Evolutionary conservation across 1,140 invertebrate species (phyloP).

Genomic region (Lasioglossum albipes): DNA sequence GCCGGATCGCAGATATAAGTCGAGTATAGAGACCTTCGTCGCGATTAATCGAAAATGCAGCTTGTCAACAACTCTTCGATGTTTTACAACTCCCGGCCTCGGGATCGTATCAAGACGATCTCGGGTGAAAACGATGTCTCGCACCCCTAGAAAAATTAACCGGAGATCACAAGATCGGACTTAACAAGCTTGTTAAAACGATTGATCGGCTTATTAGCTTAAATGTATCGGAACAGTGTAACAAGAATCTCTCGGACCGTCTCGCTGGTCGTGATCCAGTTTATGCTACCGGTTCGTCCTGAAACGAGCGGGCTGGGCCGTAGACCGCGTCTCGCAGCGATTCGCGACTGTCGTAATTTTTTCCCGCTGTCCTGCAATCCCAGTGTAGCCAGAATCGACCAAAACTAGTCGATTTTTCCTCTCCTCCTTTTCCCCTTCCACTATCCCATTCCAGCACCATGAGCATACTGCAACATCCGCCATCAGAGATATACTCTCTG

Average conservation of each 20-base stretch:
- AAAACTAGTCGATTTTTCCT: too few species aligned
- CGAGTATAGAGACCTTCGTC: too few species aligned
- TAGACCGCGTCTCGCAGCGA: not conserved
- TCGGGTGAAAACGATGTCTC: not conserved
- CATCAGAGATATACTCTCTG: too few species aligned
- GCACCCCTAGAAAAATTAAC: not conserved
- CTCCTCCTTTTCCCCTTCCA: too few species aligned
- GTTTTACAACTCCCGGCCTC: not conserved
- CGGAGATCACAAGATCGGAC: not conserved
- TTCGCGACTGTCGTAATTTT: not conserved
- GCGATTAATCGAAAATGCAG: too few species aligned
- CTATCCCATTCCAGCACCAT: too few species aligned
- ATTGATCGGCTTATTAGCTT: constrained; percentile 10
- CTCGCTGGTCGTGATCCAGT: not conserved
- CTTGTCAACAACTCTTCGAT: too few species aligned
- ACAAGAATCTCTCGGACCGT: not conserved
- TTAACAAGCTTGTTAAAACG: constrained; percentile 17
- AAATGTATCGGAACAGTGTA: not conserved
- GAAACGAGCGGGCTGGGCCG: not conserved
- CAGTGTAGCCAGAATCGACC: too few species aligned
- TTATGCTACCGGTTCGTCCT: not conserved
- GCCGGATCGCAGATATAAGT: too few species aligned
- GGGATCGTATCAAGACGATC: not conserved
- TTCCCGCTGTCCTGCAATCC: too few species aligned
- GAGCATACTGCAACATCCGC: too few species aligned